Conservation (phyloP, 2,113 vertebrate species). For the Corythoichthys intestinalis region DNA sequence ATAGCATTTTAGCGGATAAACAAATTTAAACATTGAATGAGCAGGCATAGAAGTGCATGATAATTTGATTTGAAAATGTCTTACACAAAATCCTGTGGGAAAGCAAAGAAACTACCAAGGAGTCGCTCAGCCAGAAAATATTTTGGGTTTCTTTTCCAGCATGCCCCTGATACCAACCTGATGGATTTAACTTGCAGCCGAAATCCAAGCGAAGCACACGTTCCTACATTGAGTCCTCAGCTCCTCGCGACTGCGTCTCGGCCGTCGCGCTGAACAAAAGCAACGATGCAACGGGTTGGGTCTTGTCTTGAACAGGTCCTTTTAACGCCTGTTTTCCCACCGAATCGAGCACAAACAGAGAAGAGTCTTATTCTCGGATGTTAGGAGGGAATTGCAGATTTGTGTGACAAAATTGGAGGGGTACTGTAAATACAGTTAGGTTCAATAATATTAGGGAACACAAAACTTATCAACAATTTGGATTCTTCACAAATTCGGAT, state of each 20-base stretch:
- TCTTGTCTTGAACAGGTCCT: constrained; percentile 49
- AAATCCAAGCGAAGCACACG: constrained; percentile 60
- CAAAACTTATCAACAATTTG: no score
- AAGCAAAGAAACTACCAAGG: no score
- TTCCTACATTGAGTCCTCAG: constrained; percentile 44
- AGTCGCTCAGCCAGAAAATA: no score
- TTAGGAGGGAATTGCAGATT: not conserved
- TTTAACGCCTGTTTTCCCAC: constrained; percentile 45
- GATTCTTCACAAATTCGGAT: no score
- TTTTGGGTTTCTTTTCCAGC: no score
- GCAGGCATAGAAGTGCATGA: no score
- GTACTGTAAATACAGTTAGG: not conserved
- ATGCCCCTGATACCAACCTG: constrained; percentile 54
- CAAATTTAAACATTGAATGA: no score
- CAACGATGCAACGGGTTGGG: constrained; percentile 32
- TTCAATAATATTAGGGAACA: no score
- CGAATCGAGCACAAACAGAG: constrained; percentile 22
- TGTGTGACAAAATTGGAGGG: not conserved
- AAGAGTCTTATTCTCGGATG: not conserved
- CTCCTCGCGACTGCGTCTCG: constrained; percentile 7
- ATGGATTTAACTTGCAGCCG: constrained; percentile 57
- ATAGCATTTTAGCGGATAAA: no score
- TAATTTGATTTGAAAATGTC: no score
- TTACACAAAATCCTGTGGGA: no score
- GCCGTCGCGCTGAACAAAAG: constrained; percentile 23